Conservation (phyloP, 2,113 vertebrate genomes). For the Macaca fascicularis region DNA sequence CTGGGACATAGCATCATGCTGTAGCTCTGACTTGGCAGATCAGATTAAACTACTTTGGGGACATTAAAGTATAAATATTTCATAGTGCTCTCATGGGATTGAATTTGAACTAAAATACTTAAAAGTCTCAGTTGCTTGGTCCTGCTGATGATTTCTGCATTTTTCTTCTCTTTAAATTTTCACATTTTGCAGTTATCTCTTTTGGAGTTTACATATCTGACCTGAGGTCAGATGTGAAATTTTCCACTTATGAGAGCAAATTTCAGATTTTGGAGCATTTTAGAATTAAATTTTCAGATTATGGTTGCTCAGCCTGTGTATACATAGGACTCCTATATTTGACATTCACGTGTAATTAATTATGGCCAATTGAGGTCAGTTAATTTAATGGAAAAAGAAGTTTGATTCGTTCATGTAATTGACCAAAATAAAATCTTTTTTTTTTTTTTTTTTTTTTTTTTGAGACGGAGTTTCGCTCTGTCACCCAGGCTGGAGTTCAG, state of each 20-base stretch:
- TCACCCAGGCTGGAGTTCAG: no score
- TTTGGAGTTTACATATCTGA: not conserved
- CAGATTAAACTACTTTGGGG: conserved; percentile 82
- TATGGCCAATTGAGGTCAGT: not conserved
- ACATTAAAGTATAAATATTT: conserved; percentile 87
- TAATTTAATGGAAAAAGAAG: not conserved
- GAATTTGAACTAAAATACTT: conserved; percentile 79
- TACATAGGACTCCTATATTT: not conserved
- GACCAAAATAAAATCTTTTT: not conserved
- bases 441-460: no score
- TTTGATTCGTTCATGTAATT: not conserved
- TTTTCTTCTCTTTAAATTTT: conserved; percentile 24
- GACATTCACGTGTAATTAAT: not conserved
- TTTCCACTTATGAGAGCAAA: not conserved
- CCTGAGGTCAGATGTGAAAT: not conserved
- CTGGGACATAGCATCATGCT: conserved; percentile 71
- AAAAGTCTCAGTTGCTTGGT: conserved; percentile 63
- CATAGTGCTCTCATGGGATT: conserved; percentile 76
- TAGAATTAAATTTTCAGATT: not conserved
- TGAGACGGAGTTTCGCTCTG: no score
- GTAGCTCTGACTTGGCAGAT: conserved; percentile 79
- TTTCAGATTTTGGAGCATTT: not conserved
- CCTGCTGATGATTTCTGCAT: conserved; percentile 65
- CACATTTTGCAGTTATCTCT: conserved; percentile 43
- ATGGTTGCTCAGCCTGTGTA: not conserved